Percentiles rank a stretch among this genome's conserved stretches.
These are phyloP conservation scores for Strix uralensis DNA, from an alignment of 2,113 vertebrate species.

Conservation along the genomic window DNA sequence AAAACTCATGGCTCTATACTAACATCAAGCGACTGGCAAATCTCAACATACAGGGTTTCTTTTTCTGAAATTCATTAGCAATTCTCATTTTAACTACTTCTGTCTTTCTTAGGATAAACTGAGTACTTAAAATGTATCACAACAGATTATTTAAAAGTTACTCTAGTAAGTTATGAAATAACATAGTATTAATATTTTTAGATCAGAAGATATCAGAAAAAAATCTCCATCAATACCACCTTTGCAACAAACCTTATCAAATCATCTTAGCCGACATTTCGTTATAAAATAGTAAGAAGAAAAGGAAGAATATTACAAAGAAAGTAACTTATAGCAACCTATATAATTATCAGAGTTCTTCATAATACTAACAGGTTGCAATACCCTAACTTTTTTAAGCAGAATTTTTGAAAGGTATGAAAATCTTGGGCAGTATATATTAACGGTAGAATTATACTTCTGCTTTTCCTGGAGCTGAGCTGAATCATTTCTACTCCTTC, in stretches of 20 bases:
- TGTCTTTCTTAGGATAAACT: not conserved
- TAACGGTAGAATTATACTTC: not conserved
- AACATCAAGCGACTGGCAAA: not conserved
- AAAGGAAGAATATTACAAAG: not conserved
- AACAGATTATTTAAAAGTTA: not conserved
- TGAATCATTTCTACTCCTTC: not conserved
- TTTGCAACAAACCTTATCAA: not conserved
- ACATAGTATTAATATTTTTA: not conserved
- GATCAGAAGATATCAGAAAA: not conserved
- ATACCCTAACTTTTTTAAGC: not conserved
- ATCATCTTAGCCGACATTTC: not conserved
- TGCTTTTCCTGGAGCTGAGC: not conserved
- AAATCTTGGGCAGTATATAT: not conserved
- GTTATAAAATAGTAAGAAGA: not conserved
- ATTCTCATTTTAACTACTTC: not conserved
- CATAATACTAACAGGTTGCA: not conserved
- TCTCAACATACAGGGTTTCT: rapidly evolving
- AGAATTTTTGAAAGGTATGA: not conserved
- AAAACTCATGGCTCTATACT: not conserved
- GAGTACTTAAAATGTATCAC: not conserved
- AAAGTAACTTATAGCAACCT: not conserved
- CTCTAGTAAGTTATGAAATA: not conserved
- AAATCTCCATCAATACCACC: not conserved
- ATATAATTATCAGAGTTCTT: not conserved
- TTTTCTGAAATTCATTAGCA: not conserved